Evolutionary conservation across 2,113 vertebrate species (phyloP).

Genomic region (Rafetus swinhoei): DNA sequence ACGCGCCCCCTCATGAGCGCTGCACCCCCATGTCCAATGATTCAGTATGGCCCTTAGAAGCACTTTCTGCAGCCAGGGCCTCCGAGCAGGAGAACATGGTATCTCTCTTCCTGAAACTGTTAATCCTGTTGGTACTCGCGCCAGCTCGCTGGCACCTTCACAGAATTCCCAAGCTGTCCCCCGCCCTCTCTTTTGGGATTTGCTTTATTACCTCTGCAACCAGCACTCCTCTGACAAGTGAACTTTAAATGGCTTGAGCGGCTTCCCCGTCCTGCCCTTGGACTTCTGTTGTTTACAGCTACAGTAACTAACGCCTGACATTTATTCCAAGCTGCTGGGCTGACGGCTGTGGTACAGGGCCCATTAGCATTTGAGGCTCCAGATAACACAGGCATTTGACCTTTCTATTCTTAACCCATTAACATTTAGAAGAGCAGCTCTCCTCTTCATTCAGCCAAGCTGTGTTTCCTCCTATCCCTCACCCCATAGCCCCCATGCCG

Average conservation of each 20-base stretch:
- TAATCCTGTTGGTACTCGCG: rapidly evolving
- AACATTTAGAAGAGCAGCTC: constrained; percentile 65
- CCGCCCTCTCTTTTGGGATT: background rate
- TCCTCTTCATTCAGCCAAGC: constrained; percentile 28
- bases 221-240: constrained; percentile 51
- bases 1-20: background rate
- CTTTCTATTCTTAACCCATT: constrained; percentile 71
- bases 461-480: constrained; percentile 19
- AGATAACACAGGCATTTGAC: constrained; percentile 70
- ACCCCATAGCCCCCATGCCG: constrained; percentile 29
- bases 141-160: background rate
- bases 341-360: constrained; percentile 4
- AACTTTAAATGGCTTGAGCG: constrained; percentile 75
- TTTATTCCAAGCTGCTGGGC: constrained; percentile 4
- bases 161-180: background rate
- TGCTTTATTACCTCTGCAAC: background rate
- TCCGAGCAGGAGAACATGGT: background rate
- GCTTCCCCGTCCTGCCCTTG: constrained; percentile 56
- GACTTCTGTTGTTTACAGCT: constrained; percentile 46
- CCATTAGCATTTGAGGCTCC: constrained; percentile 56
- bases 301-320: constrained; percentile 15
- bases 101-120: background rate
- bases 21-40: background rate
- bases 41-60: background rate
- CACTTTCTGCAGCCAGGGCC: background rate